A percentile compares a stretch with the other conserved stretches of the same genome.
These are phyloP conservation scores for Neodon shergylaensis DNA, from an alignment of 2,113 vertebrate species.

Conservation along the genomic window DNA sequence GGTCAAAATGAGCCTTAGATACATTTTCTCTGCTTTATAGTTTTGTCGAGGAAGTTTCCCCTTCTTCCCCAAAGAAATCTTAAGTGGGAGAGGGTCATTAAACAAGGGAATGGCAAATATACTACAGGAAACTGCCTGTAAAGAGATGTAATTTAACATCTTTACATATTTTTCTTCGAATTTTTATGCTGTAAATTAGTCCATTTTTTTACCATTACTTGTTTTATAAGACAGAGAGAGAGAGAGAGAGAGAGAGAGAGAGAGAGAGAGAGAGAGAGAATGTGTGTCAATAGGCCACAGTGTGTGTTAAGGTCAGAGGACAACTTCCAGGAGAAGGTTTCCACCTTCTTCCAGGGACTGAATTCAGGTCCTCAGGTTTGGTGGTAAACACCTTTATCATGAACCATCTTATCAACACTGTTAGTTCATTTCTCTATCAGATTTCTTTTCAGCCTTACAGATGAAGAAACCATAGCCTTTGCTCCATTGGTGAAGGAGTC, in stretches of 20 bases:
- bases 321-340: too few relatives aligned
- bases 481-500: background rate
- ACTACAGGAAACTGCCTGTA: background rate
- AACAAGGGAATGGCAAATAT: background rate
- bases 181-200: background rate
- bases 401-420: background rate
- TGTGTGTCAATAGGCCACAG: background rate
- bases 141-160: background rate
- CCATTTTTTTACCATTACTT: background rate
- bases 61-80: background rate
- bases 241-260: background rate
- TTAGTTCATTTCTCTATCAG: background rate
- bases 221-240: background rate
- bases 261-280: too few relatives aligned
- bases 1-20: background rate
- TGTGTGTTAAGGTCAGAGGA: too few relatives aligned
- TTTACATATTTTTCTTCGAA: background rate
- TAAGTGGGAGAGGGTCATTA: background rate
- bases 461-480: background rate
- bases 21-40: background rate
- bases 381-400: background rate
- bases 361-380: background rate
- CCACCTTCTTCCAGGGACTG: too few relatives aligned
- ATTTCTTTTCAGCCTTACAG: background rate
- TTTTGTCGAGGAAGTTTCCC: background rate